A percentile compares a stretch with the other conserved stretches of the same genome.
Conservation (phyloP, 2,113 vertebrate genomes). For the Triplophysa siluroides region DNA sequence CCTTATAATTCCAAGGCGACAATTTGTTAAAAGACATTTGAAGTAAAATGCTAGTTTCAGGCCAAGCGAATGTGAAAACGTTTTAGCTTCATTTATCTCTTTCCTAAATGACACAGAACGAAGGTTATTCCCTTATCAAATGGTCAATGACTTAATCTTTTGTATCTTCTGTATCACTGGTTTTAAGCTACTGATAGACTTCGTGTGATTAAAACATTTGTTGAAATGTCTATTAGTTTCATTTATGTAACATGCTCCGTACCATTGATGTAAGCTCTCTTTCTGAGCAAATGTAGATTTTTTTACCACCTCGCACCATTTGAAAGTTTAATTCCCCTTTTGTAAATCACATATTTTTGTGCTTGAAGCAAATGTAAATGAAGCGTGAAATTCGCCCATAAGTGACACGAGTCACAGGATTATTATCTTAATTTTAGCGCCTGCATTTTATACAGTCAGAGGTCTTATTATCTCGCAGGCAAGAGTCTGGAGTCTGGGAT, state of each 20-base stretch:
- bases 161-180: neutral
- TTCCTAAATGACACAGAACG: neutral
- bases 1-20: no score
- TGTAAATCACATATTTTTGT: no score
- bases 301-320: no score
- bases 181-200: neutral
- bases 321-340: neutral
- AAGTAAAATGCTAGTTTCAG: no score
- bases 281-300: no score
- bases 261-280: no score
- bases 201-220: no score
- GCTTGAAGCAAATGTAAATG: slow-evolving; percentile 2
- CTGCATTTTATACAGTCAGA: slow-evolving; percentile 22
- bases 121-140: neutral
- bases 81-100: neutral
- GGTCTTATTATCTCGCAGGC: slow-evolving; percentile 40
- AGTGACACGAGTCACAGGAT: neutral
- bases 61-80: no score
- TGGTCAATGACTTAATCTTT: neutral
- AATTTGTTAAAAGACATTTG: no score
- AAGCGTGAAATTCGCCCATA: neutral
- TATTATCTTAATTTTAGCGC: slow-evolving; percentile 25
- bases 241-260: no score
- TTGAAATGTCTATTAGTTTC: no score
- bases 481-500: slow-evolving; percentile 13